A percentile compares a stretch with the other conserved stretches of the same genome.
These are phyloP conservation scores for Endotricha flammealis DNA, from an alignment of 2,888 invertebrate species.

Conservation along the genomic window DNA sequence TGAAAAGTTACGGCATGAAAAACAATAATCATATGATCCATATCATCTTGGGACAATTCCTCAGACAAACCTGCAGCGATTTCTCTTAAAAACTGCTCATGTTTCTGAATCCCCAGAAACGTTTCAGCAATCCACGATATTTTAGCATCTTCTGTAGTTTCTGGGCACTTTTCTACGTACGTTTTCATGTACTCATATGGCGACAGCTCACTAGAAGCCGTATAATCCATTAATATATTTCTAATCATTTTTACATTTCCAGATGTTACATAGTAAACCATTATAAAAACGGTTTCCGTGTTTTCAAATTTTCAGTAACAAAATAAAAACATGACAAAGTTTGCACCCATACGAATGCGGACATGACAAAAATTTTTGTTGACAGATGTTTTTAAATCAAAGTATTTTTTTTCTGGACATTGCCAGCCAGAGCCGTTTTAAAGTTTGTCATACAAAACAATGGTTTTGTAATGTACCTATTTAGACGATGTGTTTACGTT, in stretches of 20 bases:
- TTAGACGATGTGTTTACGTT: too few species aligned
- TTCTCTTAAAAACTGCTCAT: conserved; percentile 43
- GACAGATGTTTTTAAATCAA: conserved; percentile 21
- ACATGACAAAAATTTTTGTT: conserved; percentile 39
- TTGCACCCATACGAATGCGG: too few species aligned
- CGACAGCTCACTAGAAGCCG: conserved; percentile 37
- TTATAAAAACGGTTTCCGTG: conserved; percentile 32
- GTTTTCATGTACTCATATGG: conserved; percentile 60
- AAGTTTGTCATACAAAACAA: too few species aligned
- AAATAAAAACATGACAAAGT: conserved; percentile 40
- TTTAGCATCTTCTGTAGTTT: conserved; percentile 47
- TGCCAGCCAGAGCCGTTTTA: too few species aligned
- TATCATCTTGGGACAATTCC: conserved; percentile 48
- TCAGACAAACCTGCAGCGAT: conserved; percentile 41
- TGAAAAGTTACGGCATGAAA: conserved; percentile 54
- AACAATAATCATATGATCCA: conserved; percentile 52
- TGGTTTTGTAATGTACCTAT: too few species aligned
- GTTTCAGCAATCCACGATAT: conserved; percentile 60
- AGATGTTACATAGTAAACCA: conserved; percentile 67
- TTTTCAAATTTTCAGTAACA: conserved; percentile 29
- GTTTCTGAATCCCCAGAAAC: conserved; percentile 56
- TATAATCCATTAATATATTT: conserved; percentile 52
- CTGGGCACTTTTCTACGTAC: conserved; percentile 59
- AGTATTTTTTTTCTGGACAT: background rate
- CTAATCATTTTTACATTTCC: conserved; percentile 56